These are phyloP conservation scores for Myotis daubentonii DNA, from an alignment of 2,797 vertebrate genomes.

Conservation along the genomic window DNA sequence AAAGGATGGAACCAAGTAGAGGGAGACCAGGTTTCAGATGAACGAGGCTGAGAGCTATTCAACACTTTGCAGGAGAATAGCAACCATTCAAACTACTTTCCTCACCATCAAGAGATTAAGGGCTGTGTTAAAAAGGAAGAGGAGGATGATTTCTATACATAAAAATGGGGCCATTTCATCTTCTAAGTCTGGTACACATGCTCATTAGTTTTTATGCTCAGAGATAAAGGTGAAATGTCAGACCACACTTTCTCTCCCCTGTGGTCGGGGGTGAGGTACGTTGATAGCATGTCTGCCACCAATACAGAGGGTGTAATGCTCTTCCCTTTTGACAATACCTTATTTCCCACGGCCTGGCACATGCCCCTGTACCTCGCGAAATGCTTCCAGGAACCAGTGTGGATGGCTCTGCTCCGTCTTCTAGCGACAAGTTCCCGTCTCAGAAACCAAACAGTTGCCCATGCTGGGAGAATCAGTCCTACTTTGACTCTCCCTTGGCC, in stretches of 20 bases:
- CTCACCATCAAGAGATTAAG: background rate
- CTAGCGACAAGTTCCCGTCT: conserved; percentile 23
- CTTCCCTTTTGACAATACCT: conserved; percentile 16
- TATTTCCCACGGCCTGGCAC: background rate
- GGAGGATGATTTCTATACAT: background rate
- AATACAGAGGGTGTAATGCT: background rate
- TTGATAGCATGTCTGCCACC: background rate
- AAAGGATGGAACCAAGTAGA: background rate
- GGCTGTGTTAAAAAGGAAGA: background rate
- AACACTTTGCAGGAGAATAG: background rate
- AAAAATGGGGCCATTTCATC: background rate
- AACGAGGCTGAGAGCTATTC: background rate
- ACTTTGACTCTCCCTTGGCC: background rate
- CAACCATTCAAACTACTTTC: conserved; percentile 19
- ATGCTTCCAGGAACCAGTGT: conserved; percentile 10
- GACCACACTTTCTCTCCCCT: background rate
- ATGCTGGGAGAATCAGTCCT: background rate
- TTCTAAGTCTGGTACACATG: background rate
- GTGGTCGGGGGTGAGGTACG: background rate
- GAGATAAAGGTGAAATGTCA: background rate
- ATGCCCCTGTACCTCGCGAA: conserved; percentile 11
- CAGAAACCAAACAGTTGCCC: conserved; percentile 30
- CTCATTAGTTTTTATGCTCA: background rate
- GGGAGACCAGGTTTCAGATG: background rate
- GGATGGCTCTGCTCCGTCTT: conserved; percentile 7